phyloP scores from a whole-genome alignment of 2,888 invertebrate species.

The Melanchra persicariae region DNA sequence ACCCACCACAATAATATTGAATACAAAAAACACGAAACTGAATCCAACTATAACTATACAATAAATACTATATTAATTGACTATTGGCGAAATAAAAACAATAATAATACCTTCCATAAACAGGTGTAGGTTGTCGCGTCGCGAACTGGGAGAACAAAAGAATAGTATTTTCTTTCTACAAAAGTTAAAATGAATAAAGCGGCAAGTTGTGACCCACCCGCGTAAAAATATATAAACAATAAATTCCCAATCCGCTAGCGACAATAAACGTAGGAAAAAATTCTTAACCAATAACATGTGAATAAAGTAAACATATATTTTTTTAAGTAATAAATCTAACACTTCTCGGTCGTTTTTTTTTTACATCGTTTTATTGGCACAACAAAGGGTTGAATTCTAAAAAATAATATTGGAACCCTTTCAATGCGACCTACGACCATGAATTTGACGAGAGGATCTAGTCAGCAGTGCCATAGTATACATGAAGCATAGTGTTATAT shows the following conservation, averaged over 20 bases:
- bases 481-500: conserved; percentile 75
- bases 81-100: conserved; percentile 77
- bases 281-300: conserved; percentile 79
- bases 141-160: conserved; percentile 74
- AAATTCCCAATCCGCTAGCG: conserved; percentile 67
- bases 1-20: conserved; percentile 51
- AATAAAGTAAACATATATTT: conserved; percentile 76
- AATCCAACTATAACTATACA: conserved; percentile 74
- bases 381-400: conserved; percentile 63
- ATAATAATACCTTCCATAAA: conserved; percentile 68
- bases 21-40: conserved; percentile 67
- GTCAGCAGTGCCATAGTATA: conserved; percentile 69
- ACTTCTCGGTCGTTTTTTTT: conserved; percentile 59
- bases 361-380: conserved; percentile 62
- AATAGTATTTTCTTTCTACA: conserved; percentile 77
- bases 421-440: conserved; percentile 56
- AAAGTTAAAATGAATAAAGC: conserved; percentile 69
- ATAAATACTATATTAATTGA: conserved; percentile 81
- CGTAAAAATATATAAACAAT: conserved; percentile 68
- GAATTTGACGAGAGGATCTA: conserved; percentile 60
- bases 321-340: conserved; percentile 68
- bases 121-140: conserved; percentile 64
- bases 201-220: conserved; percentile 57
- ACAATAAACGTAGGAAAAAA: conserved; percentile 71
- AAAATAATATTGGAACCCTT: conserved; percentile 64